Percentiles rank a stretch among this genome's conserved stretches.
Evolutionary conservation across 1,140 invertebrate genomes (phyloP).

Genomic region (Aphelinus atriplicis): DNA sequence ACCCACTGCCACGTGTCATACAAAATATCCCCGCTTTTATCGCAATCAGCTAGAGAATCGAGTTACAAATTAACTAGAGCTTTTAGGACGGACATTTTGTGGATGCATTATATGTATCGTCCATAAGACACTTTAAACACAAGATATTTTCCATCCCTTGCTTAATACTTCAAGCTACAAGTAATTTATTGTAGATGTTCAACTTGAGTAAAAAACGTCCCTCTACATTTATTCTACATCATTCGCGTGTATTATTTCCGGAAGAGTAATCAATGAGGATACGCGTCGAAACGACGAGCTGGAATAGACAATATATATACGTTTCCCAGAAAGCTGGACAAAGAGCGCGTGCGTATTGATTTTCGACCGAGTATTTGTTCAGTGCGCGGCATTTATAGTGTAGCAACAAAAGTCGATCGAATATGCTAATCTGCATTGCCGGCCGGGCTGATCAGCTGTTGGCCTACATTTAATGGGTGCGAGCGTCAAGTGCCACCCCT

Average conservation of each 20-base stretch:
- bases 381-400: background rate
- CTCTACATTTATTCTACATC: too few species aligned
- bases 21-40: background rate
- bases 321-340: background rate
- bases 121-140: too few species aligned
- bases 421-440: conserved; percentile 47
- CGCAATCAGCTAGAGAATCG: background rate
- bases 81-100: too few species aligned
- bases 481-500: conserved; percentile 40
- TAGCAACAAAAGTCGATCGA: conserved; percentile 35
- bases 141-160: too few species aligned
- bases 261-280: too few species aligned
- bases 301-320: background rate
- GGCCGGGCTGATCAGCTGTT: conserved; percentile 56
- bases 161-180: too few species aligned
- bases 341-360: background rate
- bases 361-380: background rate
- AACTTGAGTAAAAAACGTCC: too few species aligned
- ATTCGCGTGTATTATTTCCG: too few species aligned
- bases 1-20: background rate
- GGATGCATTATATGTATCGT: too few species aligned
- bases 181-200: too few species aligned
- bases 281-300: too few species aligned
- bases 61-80: background rate
- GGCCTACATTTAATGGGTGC: conserved; percentile 53